Evolutionary conservation across 2,113 vertebrate genomes (phyloP).

Genomic region (Haemorhous mexicanus): DNA sequence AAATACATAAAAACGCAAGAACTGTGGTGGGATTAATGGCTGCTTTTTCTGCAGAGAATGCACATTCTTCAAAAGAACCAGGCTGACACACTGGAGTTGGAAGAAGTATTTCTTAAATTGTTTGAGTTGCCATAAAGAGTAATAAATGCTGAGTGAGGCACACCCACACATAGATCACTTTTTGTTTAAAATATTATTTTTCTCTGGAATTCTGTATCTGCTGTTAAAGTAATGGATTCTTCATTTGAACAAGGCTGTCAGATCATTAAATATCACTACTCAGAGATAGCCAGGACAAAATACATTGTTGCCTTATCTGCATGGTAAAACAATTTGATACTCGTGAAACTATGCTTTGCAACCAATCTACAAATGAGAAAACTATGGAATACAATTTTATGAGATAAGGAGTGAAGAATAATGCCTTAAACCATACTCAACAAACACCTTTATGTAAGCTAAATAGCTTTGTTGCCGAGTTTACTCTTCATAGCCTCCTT

Average conservation of each 20-base stretch:
- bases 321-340: not conserved
- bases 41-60: not conserved
- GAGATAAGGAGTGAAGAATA: not conserved
- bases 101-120: not conserved
- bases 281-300: not conserved
- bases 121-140: not conserved
- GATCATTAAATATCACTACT: not conserved
- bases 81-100: not conserved
- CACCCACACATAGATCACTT: not conserved
- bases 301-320: not conserved
- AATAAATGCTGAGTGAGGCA: not conserved
- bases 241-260: not conserved
- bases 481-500: not conserved
- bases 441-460: not conserved
- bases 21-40: not conserved
- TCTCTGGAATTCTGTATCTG: not conserved
- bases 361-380: not conserved
- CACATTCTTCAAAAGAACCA: not conserved
- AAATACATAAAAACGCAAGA: not conserved
- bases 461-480: not conserved
- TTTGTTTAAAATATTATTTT: not conserved
- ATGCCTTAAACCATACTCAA: not conserved
- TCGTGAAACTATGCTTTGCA: not conserved
- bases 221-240: not conserved
- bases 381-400: not conserved